These are phyloP conservation scores for Saguinus imperator DNA, from an alignment of 2,113 vertebrate species.

Conservation along the genomic window DNA sequence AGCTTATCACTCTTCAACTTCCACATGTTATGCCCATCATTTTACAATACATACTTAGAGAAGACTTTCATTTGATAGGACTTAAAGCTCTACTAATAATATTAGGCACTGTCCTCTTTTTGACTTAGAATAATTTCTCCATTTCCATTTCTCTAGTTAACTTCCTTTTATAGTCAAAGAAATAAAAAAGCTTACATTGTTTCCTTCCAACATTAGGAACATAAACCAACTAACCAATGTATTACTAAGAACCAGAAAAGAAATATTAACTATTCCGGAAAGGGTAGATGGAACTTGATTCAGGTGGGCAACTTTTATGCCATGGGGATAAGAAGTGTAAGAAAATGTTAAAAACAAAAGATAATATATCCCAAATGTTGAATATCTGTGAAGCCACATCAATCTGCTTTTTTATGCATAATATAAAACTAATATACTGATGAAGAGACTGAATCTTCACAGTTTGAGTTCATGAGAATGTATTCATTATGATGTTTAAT, in stretches of 20 bases:
- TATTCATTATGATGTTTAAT: background rate
- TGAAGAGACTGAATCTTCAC: background rate
- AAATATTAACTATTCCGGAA: background rate
- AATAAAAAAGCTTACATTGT: background rate
- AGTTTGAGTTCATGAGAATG: background rate
- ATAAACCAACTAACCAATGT: background rate
- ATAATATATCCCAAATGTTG: background rate
- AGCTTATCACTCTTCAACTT: background rate
- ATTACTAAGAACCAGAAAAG: background rate
- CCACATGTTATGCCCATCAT: background rate
- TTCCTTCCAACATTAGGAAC: background rate
- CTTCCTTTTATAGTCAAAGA: background rate
- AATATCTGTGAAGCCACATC: background rate
- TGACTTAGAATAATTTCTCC: background rate
- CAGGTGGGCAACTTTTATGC: background rate
- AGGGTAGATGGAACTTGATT: background rate
- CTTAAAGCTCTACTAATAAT: background rate
- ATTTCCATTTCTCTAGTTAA: constrained; percentile 1
- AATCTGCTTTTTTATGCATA: background rate
- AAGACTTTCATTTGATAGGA: background rate
- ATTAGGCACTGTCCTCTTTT: background rate
- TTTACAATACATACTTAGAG: background rate
- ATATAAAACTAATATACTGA: background rate
- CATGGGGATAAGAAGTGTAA: background rate
- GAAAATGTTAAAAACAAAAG: background rate